Percentiles rank a stretch among this genome's conserved stretches.
Evolutionary conservation across 2,113 vertebrate species (phyloP).

Genomic region (Athene cunicularia): DNA sequence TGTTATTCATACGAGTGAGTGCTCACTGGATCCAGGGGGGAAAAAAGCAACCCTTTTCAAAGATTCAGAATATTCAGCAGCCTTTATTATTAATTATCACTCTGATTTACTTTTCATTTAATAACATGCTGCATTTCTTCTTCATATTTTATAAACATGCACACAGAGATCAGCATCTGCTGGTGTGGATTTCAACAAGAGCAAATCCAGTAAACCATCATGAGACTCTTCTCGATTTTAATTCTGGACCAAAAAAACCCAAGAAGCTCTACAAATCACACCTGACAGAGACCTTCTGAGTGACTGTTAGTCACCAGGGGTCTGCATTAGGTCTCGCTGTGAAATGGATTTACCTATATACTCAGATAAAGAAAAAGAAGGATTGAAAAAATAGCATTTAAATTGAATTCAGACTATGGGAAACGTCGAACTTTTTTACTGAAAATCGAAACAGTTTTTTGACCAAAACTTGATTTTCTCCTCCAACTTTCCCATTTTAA

Average conservation of each 20-base stretch:
- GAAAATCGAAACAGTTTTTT: neutral
- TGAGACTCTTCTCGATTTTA: rapidly evolving
- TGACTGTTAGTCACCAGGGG: neutral
- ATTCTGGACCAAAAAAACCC: neutral
- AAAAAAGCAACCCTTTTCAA: neutral
- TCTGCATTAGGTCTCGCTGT: neutral
- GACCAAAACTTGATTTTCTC: neutral
- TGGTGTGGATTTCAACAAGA: neutral
- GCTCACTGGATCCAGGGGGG: conserved; percentile 12
- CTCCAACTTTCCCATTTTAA: neutral
- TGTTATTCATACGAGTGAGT: conserved; percentile 55
- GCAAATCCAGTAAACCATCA: neutral
- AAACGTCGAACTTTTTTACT: neutral
- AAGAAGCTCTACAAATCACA: neutral
- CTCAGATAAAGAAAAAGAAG: neutral
- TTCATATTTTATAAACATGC: neutral
- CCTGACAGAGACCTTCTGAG: neutral
- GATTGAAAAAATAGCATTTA: neutral
- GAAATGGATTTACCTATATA: neutral
- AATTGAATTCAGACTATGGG: neutral
- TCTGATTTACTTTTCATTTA: conserved; percentile 41
- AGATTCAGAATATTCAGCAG: conserved; percentile 28
- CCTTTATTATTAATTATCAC: conserved; percentile 42
- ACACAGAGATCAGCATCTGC: neutral
- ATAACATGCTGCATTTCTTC: neutral